Conservation (phyloP, 2,113 vertebrate species). For the Osmerus mordax region DNA sequence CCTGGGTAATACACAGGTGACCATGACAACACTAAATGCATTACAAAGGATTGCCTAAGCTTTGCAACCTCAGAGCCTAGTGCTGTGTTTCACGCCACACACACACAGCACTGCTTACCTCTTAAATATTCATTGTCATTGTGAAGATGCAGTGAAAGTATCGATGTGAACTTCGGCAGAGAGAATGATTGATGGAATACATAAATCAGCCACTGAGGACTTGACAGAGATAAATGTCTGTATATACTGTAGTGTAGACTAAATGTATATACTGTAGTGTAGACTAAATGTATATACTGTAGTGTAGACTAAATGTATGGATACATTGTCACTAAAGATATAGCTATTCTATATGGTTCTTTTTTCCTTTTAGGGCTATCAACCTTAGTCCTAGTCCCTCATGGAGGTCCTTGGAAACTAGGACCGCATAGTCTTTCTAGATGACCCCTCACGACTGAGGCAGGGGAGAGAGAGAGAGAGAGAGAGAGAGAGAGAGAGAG, state of each 20-base stretch:
- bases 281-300: too few relatives aligned
- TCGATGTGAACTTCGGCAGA: not conserved
- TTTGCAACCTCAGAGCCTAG: conserved; percentile 29
- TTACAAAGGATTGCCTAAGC: conserved; percentile 59
- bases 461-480: conserved; percentile 16
- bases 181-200: too few relatives aligned
- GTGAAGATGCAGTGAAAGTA: not conserved
- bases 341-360: too few relatives aligned
- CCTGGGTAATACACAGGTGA: conserved; percentile 44
- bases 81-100: not conserved
- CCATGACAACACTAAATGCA: conserved; percentile 53
- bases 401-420: too few relatives aligned
- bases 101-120: conserved; percentile 16
- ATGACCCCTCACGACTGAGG: not conserved
- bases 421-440: not conserved
- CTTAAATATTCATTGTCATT: conserved; percentile 24
- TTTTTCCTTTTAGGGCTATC: too few relatives aligned
- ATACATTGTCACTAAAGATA: too few relatives aligned
- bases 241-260: too few relatives aligned
- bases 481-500: conserved; percentile 27
- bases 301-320: too few relatives aligned
- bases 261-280: too few relatives aligned
- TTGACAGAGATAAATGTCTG: too few relatives aligned
- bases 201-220: too few relatives aligned
- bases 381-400: too few relatives aligned